Evolutionary conservation across 2,888 invertebrate genomes (phyloP), one percentile per base, ranked within the genome.

Genomic region (Clusia tigrina): DNA sequence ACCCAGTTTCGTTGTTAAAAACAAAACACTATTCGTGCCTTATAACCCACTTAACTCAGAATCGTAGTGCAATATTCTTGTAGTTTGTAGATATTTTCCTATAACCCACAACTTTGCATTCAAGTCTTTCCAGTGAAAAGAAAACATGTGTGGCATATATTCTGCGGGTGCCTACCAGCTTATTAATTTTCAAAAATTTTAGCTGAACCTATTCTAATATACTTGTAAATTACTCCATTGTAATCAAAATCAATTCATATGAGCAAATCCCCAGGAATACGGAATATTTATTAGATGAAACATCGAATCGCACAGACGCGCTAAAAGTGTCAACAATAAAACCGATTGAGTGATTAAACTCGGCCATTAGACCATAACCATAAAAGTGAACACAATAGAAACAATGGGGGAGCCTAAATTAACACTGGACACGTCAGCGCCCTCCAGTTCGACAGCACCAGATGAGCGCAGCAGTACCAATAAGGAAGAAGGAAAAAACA

Each of bases 341-440:
- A 42, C 48, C 48, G 48, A 48, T 48, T 48, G 48, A 48, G 48
- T 48, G 48, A 48, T 48, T 48, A 48, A 48, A 48, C 18, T 9
- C 3, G 10, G 6, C 42, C 9, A 42, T 15, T 15, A n/a, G 42
- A 42, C 42, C 57, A 2, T 23, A 38, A 57, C 17, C 46, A 51
- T 53, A 58, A 53, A 38, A 58, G 38, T 18, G 38, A 53, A 24
- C 37, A 58, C 42, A 60, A 60, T 42, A 53, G 38, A n/a, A 59
- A 59, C 22, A 17, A 32, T 25, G 9, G 37, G 26, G 59, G 54
- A 42, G 42, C 37, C 54, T 60, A 53, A 42, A 60, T 60, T 60
- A 60, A 54, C 38, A 37, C 24, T 38, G 54, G 46, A 60, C 54
- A 38, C 23, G 15, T 46, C 48, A 25, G 23, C 24, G 54, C 10